Evolutionary conservation across 2,888 invertebrate species (phyloP), one percentile per base, ranked within the genome.

Genomic region (Zygaena filipendulae): DNA sequence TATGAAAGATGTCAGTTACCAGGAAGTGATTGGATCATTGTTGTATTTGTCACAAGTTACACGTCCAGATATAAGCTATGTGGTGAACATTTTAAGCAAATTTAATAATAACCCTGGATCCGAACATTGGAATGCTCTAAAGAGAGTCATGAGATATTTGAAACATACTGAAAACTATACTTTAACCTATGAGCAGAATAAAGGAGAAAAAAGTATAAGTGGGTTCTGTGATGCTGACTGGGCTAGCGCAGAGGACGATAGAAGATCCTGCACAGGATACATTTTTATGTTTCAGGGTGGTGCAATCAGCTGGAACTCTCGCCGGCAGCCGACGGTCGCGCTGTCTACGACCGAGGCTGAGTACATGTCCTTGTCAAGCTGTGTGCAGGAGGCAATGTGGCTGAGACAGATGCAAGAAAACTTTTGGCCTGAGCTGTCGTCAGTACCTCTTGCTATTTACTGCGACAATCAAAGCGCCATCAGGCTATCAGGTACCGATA

Each of bases 281-380:
- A 11, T 14, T 7, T 40, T 37, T 18, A 1, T 32, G 2, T 35
- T 39, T 29, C 34, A 40, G 32, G 39, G 38, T 10, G 43, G 29
- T 12, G 20, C 40, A 2, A 31, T 43, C 6, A 29, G 32, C 5
- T 44, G 42, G 42, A 30, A 23, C 11, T 40, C 40, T 1, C 33
- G 26, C 10, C 38, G 28, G 2, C 42, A 46, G 22, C 36, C 27
- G 11, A 43, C 44, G 2, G 36, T 46, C 11, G 45, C 43, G 11
- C 30, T 44, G 4, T 45, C 44, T 3, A 45, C 39, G 3, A 42
- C 41, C 0, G 43, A 48, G 13, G 46, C 46, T 8, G 47, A 48
- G 22, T 45, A 49, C 21, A 48, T 48, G 45, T 33, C 47, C 2
- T 11, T 48, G 6, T 31, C 46, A 4, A 26, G 40, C 0, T 39